Evolutionary conservation across 2,888 invertebrate species (phyloP), one percentile per base, ranked within the genome.

Genomic region (Ichneumoninae sp.): DNA sequence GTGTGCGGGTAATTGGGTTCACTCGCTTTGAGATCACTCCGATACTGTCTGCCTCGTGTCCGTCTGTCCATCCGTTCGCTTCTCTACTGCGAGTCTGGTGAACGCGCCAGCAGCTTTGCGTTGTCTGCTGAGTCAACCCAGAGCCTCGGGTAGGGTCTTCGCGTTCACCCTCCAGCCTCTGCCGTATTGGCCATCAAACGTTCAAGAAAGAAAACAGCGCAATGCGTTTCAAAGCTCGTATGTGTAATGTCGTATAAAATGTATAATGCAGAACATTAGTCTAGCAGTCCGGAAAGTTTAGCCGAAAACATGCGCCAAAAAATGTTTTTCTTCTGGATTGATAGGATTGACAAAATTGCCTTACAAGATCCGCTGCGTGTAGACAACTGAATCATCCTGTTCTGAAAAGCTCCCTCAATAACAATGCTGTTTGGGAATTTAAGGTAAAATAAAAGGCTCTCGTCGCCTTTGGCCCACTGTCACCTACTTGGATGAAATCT

Each of bases 21-120:
- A 93, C 93, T 91, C 92, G 92, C 91, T 91, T 90, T 63, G 80
- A 92, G 93, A 93, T 93, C 93, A 91, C 92, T 93, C 92, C 93
- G 93, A 93, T 93, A 93, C 93, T 93, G 93, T 93, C 93, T 91
- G 89, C 91, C 91, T 88, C 91, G 91, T 91, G 93, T 93, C 92
- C 90, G 91, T 93, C 92, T 88, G 89, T 92, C 91, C 89, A 88
- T 91, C 90, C 90, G 87, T 89, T 88, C 85, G 65, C 78, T 60
- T 66, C 78, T 69, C 75, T 69, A 44, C 76, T 66, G 71, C 26
- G 71, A 83, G 63, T 79, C 63, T 50, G 71, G 70, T 26, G 74
- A 85, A 85, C 75, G 66, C 75, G 78, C 77, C 50, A 70, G 26
- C 30, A 13, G 54, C 54, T 71, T 77, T 73, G 36, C 82, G 57